A percentile compares a stretch with the other conserved stretches of the same genome.
These are phyloP conservation scores for Lymantria monacha DNA, from an alignment of 2,888 invertebrate species.

Conservation along the genomic window DNA sequence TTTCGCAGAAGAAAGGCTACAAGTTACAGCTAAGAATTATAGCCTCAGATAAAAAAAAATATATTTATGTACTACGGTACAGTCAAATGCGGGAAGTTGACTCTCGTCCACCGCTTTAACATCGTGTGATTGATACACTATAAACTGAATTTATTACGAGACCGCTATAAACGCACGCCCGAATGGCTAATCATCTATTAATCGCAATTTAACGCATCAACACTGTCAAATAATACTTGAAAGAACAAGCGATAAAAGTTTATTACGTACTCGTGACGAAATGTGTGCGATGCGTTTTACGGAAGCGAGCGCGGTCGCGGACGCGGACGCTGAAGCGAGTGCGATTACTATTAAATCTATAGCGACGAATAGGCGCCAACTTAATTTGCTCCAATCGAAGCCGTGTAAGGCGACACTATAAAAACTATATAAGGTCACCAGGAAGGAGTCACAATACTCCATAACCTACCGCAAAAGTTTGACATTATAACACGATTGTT, in stretches of 20 bases:
- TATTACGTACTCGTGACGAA: slow-evolving; percentile 49
- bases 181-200: slow-evolving; percentile 75
- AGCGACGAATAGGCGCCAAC: slow-evolving; percentile 39
- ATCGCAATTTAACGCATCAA: slow-evolving; percentile 75
- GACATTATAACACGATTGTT: slow-evolving; percentile 69
- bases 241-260: slow-evolving; percentile 69
- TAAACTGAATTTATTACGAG: slow-evolving; percentile 73
- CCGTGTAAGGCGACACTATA: slow-evolving; percentile 40
- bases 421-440: slow-evolving; percentile 38
- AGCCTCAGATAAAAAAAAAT: slow-evolving; percentile 30
- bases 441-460: slow-evolving; percentile 63
- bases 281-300: slow-evolving; percentile 22
- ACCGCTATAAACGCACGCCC: slow-evolving; percentile 65
- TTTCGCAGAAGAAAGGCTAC: slow-evolving; percentile 25
- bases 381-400: slow-evolving; percentile 37
- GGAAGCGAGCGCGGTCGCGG: background rate
- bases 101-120: slow-evolving; percentile 29
- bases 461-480: slow-evolving; percentile 75
- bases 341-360: slow-evolving; percentile 14
- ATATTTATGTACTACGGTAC: slow-evolving; percentile 33
- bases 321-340: background rate
- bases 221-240: slow-evolving; percentile 74
- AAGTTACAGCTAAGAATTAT: slow-evolving; percentile 31
- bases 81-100: slow-evolving; percentile 22
- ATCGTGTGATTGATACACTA: slow-evolving; percentile 68